phyloP scores from a whole-genome alignment of 2,797 vertebrate genomes.

The Pseudochaenichthys georgianus region DNA sequence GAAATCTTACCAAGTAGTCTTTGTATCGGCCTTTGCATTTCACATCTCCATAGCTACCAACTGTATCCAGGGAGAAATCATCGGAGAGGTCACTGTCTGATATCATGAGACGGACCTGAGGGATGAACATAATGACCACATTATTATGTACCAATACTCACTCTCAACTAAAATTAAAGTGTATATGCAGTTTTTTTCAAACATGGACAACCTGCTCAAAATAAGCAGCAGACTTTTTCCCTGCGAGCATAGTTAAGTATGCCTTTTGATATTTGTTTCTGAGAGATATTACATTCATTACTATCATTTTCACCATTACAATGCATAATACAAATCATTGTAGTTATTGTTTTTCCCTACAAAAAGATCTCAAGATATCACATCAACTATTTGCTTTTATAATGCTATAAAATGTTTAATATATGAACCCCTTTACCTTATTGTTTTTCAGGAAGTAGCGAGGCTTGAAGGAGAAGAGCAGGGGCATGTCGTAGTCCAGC shows the following conservation, averaged over 20 bases:
- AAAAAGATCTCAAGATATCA: not conserved
- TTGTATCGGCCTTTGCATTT: constrained; percentile 93
- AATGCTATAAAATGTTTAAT: no score
- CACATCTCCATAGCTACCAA: constrained; percentile 95
- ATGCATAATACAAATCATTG: no score
- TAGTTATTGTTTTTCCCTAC: no score
- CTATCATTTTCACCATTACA: not conserved
- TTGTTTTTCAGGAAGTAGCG: constrained; percentile 95
- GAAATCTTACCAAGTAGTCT: constrained; percentile 91
- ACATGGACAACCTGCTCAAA: no score
- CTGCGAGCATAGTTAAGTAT: no score
- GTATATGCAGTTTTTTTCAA: no score
- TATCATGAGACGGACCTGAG: constrained; percentile 95
- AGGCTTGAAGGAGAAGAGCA: constrained; percentile 98
- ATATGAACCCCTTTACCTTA: constrained; percentile 85
- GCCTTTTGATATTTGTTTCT: no score
- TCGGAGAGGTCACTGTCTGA: constrained; percentile 96
- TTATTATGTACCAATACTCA: not conserved
- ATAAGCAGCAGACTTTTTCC: no score
- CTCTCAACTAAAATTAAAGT: no score
- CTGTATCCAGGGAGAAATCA: constrained; percentile 96
- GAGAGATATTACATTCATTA: not conserved
- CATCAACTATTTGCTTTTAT: no score
- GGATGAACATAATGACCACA: constrained; percentile 40
- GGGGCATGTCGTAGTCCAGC: constrained; percentile 92